Conservation (phyloP, 1,140 invertebrate species). For the Amyelois transitella region DNA sequence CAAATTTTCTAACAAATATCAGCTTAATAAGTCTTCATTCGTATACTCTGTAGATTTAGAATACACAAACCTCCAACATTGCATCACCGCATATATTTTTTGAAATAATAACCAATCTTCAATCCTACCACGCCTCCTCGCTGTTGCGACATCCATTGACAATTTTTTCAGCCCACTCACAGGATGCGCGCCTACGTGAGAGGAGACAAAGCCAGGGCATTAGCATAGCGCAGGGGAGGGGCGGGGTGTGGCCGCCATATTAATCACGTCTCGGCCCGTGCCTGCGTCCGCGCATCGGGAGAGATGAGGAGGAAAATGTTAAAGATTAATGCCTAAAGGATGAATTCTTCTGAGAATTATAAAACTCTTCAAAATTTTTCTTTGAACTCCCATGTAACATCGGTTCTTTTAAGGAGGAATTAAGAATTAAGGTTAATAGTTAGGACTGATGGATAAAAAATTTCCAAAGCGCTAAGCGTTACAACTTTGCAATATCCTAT, state of each 20-base stretch:
- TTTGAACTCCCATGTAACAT: too few relatives aligned
- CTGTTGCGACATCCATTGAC: constrained; percentile 21
- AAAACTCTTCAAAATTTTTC: too few relatives aligned
- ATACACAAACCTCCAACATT: too few relatives aligned
- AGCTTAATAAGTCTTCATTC: too few relatives aligned
- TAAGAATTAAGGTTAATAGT: too few relatives aligned
- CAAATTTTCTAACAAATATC: too few relatives aligned
- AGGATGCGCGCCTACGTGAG: constrained; percentile 52
- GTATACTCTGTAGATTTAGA: too few relatives aligned
- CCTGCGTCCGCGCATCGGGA: constrained; percentile 18
- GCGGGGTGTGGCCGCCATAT: constrained; percentile 43
- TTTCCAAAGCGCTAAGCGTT: too few relatives aligned
- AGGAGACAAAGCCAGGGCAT: constrained; percentile 41
- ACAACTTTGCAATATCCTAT: too few relatives aligned
- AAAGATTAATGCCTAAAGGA: background rate
- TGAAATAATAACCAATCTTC: constrained; percentile 19
- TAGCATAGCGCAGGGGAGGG: constrained; percentile 27
- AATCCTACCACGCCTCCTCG: constrained; percentile 2
- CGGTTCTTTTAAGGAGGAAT: too few relatives aligned
- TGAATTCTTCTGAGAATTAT: background rate
- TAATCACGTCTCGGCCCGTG: constrained; percentile 33
- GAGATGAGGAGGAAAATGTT: background rate
- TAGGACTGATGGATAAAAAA: too few relatives aligned
- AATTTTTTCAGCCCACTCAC: constrained; percentile 45
- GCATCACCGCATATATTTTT: constrained; percentile 21